Conservation (phyloP, 2,797 vertebrate genomes). For the Sebastes iracundus region DNA sequence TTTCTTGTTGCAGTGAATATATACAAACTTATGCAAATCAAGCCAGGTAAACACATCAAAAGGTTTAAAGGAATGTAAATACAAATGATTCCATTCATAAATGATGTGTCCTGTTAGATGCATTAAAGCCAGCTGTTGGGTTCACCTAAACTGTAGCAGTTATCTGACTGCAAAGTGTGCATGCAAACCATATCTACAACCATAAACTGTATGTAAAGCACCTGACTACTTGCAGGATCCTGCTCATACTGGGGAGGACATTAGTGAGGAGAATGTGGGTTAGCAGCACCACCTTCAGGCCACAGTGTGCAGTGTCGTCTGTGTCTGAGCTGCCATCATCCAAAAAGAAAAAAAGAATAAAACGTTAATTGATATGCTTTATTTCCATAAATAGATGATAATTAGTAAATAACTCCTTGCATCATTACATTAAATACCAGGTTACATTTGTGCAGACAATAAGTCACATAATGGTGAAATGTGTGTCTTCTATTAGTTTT, state of each 20-base stretch:
- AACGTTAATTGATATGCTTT: rapidly evolving
- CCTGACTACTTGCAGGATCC: background rate
- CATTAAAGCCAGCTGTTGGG: background rate
- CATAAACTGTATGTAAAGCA: background rate
- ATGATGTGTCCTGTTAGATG: background rate
- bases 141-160: background rate
- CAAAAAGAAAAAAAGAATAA: background rate
- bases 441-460: too few species aligned
- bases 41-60: background rate
- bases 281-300: conserved; percentile 39
- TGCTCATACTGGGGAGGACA: background rate
- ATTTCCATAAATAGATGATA: too few species aligned
- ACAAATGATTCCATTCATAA: background rate
- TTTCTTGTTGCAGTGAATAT: background rate
- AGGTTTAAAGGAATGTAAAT: background rate
- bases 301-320: background rate
- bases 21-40: background rate
- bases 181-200: background rate
- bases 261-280: background rate
- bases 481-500: too few species aligned
- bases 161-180: background rate
- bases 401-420: too few species aligned
- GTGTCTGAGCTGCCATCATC: background rate
- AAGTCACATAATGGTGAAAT: too few species aligned
- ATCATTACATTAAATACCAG: too few species aligned